Base-by-base conservation (phyloP, 2,888 invertebrate species). In the Pharmacophagus antenor region DNA sequence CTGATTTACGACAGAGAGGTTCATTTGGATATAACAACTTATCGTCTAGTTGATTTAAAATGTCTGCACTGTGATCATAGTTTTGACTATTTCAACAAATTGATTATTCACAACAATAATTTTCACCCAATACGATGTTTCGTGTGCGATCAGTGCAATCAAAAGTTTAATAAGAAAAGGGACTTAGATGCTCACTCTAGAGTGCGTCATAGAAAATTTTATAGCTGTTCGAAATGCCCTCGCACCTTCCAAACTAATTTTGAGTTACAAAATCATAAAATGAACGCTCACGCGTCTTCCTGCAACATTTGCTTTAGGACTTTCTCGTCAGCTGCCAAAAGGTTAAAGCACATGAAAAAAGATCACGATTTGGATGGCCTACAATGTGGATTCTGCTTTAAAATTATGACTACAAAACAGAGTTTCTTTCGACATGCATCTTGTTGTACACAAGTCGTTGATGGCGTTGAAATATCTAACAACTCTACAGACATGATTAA, bases 291-390 rank as follows among this genome's bases (percentile, higher is more conserved):
- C 56, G 57, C 73, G 0, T 84, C 84, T 0, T 71, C 73, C 3
- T 88, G 88, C 63, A 86, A 84, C 55, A 66, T 88, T 10, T 88
- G 87, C 59, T 82, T 82, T 7, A 68, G 73, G 63, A 73, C 73
- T 0, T 88, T 86, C 63, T 65, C 80, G 0, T 77, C 82, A 0
- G 68, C 76, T 7, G 69, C 66, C 5, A 77, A 78, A 61, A 74
- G 82, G 21, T 63, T 85, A 23, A 72, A 73, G 18, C 88, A 88
- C 63, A 80, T 85, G 72, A 85, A 84, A 66, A 58, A 60, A 1
- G 76, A 82, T 4, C 88, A 87, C 58, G 68, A 70, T 0, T 63
- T 67, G 6, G 74, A 74, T 2, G 67, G 63, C 0, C 62, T 79
- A 6, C 67, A 77, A 68, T 88, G 88, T 57, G 79, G 81, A 0